Percentiles rank a stretch among this genome's conserved stretches.
Evolutionary conservation across 2,888 invertebrate genomes (phyloP).

Genomic region (Acleris literana): DNA sequence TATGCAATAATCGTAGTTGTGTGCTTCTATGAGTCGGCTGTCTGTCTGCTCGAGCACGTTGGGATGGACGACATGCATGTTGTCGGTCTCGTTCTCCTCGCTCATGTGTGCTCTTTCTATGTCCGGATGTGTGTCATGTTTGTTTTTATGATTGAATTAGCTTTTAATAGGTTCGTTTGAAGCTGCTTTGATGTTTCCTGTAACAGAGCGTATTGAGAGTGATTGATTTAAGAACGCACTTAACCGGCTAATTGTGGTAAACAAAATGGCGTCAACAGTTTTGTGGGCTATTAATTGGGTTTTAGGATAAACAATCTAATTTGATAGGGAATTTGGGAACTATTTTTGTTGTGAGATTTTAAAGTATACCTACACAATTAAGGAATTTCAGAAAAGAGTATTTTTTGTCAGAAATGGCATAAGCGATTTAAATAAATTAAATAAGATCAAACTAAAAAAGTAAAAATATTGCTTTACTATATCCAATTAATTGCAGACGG

Average conservation of each 20-base stretch:
- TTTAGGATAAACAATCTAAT: slow-evolving; percentile 12
- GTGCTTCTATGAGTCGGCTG: slow-evolving; percentile 50
- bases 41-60: slow-evolving; percentile 59
- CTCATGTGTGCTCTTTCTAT: slow-evolving; percentile 67
- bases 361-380: no score
- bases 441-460: no score
- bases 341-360: neutral
- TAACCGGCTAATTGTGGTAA: slow-evolving; percentile 35
- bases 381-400: no score
- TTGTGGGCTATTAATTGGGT: slow-evolving; percentile 20
- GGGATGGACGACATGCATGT: slow-evolving; percentile 73
- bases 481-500: no score
- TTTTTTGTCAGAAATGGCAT: no score
- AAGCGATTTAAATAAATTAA: no score
- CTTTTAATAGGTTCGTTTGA: slow-evolving; percentile 71
- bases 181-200: slow-evolving; percentile 66
- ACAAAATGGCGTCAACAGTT: slow-evolving; percentile 26
- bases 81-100: slow-evolving; percentile 51
- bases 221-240: slow-evolving; percentile 40
- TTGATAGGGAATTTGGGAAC: neutral
- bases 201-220: slow-evolving; percentile 58
- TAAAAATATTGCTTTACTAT: no score
- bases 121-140: slow-evolving; percentile 71
- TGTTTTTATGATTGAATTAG: slow-evolving; percentile 77
- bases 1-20: slow-evolving; percentile 41